Base-by-base conservation (phyloP, 2,888 invertebrate genomes). In the Chloroclystis v-ata region DNA sequence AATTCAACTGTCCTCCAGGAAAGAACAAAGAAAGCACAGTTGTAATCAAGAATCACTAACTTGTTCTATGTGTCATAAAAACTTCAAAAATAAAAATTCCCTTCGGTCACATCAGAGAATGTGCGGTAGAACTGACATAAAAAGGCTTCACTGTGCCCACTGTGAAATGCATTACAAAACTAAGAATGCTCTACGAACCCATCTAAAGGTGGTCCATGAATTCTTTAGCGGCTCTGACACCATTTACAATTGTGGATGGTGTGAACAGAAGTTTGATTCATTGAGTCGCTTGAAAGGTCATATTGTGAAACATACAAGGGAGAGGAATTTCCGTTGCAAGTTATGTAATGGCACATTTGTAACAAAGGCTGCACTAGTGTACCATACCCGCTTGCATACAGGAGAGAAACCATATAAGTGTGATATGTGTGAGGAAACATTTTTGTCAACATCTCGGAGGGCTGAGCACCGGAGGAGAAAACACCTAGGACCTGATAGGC, bases 381-480 rank as follows among this genome's bases (percentile, higher is more conserved):
- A 86, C 43, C 87, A 87, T 30, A 82, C 76, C 0, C 61, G 87
- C 38, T 63, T 84, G 16, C 87, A 87, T 49, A 86, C 85, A 0
- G 87, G 87, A 0, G 87, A 86, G 48, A 82, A 79, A 43, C 86
- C 86, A 1, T 87, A 82, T 25, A 68, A 69, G 9, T 87, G 86
- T 50, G 73, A 78, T 10, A 47, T 69, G 24, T 87, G 86, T 37
- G 63, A 65, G 47, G 82, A 85, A 42, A 75, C 60, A 49, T 87
- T 86, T 65, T 83, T 87, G 0, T 78, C 86, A 0, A 86, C 87
- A 0, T 76, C 82, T 10, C 16, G 35, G 1, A 72, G 86, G 47
- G 82, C 83, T 3, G 86, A 87, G 43, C 87, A 87, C 52, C 77
- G 81, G 0, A 86, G 83, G 45, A 81, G 75, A 30, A 86, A 81